A percentile compares a stretch with the other conserved stretches of the same genome.
Conservation (phyloP, 1,140 invertebrate genomes). For the Caenorhabditis brenneri region DNA sequence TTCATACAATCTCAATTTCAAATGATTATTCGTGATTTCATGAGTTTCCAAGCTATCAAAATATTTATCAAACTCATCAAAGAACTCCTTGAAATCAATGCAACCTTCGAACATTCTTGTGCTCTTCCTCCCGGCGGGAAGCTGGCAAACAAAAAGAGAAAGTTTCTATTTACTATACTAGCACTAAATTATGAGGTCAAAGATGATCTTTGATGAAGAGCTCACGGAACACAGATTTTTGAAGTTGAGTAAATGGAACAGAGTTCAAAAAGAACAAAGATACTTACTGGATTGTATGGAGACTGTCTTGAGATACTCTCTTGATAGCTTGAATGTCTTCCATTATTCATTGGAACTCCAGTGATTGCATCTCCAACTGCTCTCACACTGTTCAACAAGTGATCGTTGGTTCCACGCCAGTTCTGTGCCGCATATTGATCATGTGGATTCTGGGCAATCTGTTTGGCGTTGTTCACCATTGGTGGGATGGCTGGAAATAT, state of each 20-base stretch:
- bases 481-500: conserved; percentile 82
- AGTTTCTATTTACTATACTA: conserved; percentile 21
- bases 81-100: background rate
- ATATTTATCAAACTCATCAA: background rate
- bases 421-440: conserved; percentile 80
- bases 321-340: conserved; percentile 52
- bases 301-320: conserved; percentile 14
- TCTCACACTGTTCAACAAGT: conserved; percentile 81
- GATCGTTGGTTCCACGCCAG: conserved; percentile 87
- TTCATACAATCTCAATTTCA: background rate
- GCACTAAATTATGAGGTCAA: conserved; percentile 8
- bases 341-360: conserved; percentile 60
- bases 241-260: background rate
- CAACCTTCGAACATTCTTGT: conserved; percentile 21
- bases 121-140: background rate
- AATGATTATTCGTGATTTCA: background rate
- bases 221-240: background rate
- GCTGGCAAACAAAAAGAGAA: conserved; percentile 22
- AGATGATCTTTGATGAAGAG: conserved; percentile 20
- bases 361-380: conserved; percentile 81
- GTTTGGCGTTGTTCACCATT: conserved; percentile 93
- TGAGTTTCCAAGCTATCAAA: too few relatives aligned
- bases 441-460: conserved; percentile 85
- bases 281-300: conserved; percentile 33
- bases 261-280: background rate